Evolutionary conservation across 2,113 vertebrate genomes (phyloP).

Genomic region (Fulmarus glacialis): DNA sequence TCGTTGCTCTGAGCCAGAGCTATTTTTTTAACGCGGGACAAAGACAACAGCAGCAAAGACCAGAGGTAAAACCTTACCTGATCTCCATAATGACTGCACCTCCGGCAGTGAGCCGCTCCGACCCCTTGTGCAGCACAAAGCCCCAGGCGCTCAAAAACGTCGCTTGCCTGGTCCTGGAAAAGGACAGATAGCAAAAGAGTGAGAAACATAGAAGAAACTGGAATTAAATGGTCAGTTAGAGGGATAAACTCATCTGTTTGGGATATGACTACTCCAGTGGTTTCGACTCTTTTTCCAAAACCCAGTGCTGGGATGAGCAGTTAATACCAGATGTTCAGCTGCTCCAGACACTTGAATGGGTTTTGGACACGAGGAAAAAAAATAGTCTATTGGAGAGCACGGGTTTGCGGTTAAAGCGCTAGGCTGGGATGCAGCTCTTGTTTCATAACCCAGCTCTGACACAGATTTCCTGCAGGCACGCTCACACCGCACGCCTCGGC

Average conservation of each 20-base stretch:
- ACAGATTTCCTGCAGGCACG: not conserved
- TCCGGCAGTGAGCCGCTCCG: not conserved
- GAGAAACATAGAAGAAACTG: not conserved
- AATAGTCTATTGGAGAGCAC: not conserved
- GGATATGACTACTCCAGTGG: not conserved
- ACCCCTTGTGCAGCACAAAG: not conserved
- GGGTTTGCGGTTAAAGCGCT: not conserved
- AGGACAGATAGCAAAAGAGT: not conserved
- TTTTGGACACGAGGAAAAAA: not conserved
- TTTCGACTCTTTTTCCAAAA: not conserved
- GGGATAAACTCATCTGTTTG: not conserved
- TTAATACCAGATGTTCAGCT: not conserved
- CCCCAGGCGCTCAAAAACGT: accelerated
- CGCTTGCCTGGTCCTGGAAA: not conserved
- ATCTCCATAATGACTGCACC: not conserved
- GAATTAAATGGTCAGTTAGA: not conserved
- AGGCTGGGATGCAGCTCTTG: not conserved
- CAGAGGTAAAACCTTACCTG: not conserved
- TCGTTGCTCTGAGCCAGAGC: not conserved
- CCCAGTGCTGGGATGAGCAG: not conserved
- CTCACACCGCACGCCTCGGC: not conserved
- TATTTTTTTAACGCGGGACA: not conserved
- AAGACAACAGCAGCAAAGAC: not conserved
- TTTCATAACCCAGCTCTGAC: not conserved
- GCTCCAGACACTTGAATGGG: not conserved